phyloP scores from a whole-genome alignment of 2,797 vertebrate species.

The Acomys russatus region DNA sequence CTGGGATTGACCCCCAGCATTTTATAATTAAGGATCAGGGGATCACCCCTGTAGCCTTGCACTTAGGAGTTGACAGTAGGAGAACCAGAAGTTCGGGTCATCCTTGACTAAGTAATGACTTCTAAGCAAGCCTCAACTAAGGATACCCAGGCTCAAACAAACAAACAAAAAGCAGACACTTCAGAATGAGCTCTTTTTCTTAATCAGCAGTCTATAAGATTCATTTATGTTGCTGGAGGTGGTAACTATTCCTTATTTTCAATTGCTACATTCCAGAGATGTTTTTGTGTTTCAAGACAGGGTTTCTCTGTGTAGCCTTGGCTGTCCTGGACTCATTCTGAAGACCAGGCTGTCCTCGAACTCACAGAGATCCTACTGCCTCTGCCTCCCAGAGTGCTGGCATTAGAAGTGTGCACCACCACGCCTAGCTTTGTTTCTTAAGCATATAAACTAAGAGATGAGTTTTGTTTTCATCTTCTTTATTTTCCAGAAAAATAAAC shows the following conservation, averaged over 20 bases:
- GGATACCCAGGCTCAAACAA: neutral
- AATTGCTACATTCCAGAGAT: neutral
- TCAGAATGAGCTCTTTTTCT: neutral
- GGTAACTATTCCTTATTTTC: neutral
- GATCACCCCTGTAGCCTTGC: neutral
- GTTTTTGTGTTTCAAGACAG: too few relatives aligned
- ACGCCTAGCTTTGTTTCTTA: neutral
- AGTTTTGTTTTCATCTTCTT: slow-evolving; percentile 11
- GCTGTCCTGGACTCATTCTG: too few relatives aligned
- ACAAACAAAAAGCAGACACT: neutral
- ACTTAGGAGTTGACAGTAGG: neutral
- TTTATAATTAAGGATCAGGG: neutral
- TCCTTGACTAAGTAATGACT: neutral
- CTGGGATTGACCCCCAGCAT: neutral
- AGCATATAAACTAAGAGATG: neutral
- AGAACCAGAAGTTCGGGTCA: neutral
- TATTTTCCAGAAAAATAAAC: slow-evolving; percentile 22
- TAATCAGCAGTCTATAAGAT: neutral
- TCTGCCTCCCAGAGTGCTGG: too few relatives aligned
- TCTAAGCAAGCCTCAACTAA: neutral
- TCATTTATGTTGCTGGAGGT: neutral
- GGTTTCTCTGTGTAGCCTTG: too few relatives aligned
- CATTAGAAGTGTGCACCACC: too few relatives aligned
- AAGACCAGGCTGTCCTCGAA: too few relatives aligned
- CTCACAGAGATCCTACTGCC: too few relatives aligned